Base-by-base conservation (phyloP, 92 coral and sea anemone species). In the Porites cylindrica region DNA sequence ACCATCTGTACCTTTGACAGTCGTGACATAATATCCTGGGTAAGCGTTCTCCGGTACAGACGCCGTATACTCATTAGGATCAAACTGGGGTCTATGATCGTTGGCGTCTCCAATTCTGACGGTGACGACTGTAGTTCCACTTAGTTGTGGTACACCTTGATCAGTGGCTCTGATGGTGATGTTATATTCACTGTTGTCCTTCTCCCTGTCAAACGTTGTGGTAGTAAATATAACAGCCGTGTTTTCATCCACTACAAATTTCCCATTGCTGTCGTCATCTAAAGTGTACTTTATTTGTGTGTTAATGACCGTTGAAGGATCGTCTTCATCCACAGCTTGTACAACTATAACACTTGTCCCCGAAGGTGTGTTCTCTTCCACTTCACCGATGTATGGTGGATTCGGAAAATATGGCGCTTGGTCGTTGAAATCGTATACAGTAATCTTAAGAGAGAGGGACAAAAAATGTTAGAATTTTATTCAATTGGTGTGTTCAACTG, bases 261-360 rank as follows among this genome's bases (percentile, higher is more conserved):
- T 82, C 43, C 92, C 92, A 4, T 89, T 92, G 59, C 89, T 93
- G 62, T 85, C 92, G 71, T 96, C 98, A 52, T 74, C 95, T 43
- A 96, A 64, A 52, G 88, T 87, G 82, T 96, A 96, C 12, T 87
- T 87, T 17, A 96, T 67, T 53, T 78, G 58, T 18, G 99, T 93
- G 82, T 96, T 87, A 2, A 91, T 95, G 16, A 66, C 84, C 60
- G 86, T 80, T 38, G 70, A 61, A 26, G 96, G 95, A 51, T 91
- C 96, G 84, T 96, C 99, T 26, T 71, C 88, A 83, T 96, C 99
- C 58, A 95, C 87, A 0, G 98, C 99, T 61, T 94, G 96, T 3
- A 95, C 90, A 10, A 94, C 90, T 20, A 89, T 92, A 23, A 96
- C 96, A 12, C 86, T 38, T 54, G 97, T 96, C 58, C 99, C 98